Base-by-base conservation (phyloP, 2,113 vertebrate species). In the human (Homo sapiens) region DNA sequence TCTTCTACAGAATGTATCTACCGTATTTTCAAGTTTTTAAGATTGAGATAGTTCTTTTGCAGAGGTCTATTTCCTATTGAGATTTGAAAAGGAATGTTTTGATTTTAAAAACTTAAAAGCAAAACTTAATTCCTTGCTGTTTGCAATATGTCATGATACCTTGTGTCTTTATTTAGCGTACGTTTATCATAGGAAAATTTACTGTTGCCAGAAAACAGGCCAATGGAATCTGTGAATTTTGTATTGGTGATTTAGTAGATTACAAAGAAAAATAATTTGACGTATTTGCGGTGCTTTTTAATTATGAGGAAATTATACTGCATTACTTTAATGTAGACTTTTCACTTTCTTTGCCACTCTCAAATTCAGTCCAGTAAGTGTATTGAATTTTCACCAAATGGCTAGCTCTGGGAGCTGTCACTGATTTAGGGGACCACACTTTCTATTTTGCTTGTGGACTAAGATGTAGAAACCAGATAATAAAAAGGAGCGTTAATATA, bases 41-140 rank as follows among this genome's bases (percentile, higher is more conserved):
- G 59, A 43, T 55, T 79, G 43, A 78, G 22, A 55, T 72, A 43
- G n/a, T 85, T 91, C 40, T 89, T 95, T 86, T 45, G 13, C 27
- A 93, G 45, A n/a, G 13, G 38, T 94, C 25, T 82, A 0, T 81
- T 86, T 87, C 45, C 55, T 94, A 72, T 5, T 89, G 66, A 79
- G 17, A 72, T 95, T 93, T 89, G 76, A 91, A 85, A 89, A 35
- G 3, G 32, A 81, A 92, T 95, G 78, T 75, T 82, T 96, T 96
- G 20, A 84, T 72, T 93, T 92, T 48, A 86, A 93, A 87, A 84
- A 48, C 22, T 52, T 83, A 35, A 8, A 50, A 94, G 27, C 16
- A 93, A 59, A 88, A 45, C 23, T 55, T 81, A 50, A 82, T 80
- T 94, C 40, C n/a, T 8, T 55, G 13, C 25, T 89, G 38, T 94